A percentile compares a stretch with the other conserved stretches of the same genome.
phyloP scores from a whole-genome alignment of 2,113 vertebrate genomes.

The Grallaria varia region DNA sequence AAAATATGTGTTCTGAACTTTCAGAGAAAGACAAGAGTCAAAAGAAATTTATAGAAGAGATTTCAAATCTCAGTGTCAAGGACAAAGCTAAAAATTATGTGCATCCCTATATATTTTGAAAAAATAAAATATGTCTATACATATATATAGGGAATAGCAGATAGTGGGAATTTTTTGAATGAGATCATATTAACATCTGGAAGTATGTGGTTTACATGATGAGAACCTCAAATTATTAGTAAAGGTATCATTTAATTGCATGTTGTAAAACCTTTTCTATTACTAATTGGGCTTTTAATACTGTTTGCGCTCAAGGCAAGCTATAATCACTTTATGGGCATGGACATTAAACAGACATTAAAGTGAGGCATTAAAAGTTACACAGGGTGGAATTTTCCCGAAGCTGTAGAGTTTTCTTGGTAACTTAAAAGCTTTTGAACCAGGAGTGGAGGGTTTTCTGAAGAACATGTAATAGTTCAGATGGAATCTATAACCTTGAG shows the following conservation, averaged over 20 bases:
- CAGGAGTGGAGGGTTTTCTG: neutral
- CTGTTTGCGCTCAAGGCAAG: neutral
- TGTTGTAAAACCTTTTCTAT: neutral
- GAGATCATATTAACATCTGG: neutral
- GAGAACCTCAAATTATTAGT: neutral
- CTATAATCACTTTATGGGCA: neutral
- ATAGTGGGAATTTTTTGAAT: neutral
- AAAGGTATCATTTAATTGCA: neutral
- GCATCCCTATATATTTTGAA: neutral
- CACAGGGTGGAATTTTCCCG: neutral
- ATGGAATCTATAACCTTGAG: neutral
- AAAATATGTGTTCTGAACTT: neutral
- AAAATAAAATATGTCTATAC: rapidly evolving
- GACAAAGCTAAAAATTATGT: neutral
- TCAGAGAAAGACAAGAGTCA: neutral
- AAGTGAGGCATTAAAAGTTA: neutral
- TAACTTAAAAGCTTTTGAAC: neutral
- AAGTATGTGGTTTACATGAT: too few relatives aligned
- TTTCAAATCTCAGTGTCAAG: neutral
- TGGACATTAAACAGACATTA: neutral
- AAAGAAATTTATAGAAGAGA: neutral
- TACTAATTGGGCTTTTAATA: neutral
- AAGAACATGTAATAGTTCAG: neutral
- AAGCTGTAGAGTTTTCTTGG: neutral
- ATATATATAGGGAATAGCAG: neutral